phyloP scores from a whole-genome alignment of 2,888 invertebrate species.

The Endotricha flammealis region DNA sequence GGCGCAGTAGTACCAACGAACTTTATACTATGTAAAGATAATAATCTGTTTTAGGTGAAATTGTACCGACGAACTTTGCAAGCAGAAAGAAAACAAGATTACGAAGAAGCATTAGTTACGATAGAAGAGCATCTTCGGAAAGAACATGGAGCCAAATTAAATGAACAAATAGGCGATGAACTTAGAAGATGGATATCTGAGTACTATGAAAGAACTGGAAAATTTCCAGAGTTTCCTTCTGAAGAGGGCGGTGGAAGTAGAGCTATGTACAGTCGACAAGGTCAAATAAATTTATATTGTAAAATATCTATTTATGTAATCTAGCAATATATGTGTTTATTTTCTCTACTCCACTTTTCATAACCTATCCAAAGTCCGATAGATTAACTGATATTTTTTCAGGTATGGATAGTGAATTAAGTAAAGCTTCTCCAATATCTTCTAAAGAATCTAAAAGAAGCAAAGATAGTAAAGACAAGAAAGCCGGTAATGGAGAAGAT shows the following conservation, averaged over 20 bases:
- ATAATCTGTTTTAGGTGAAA: conserved; percentile 50
- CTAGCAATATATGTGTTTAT: too few relatives aligned
- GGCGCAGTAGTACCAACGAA: too few relatives aligned
- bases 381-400: too few relatives aligned
- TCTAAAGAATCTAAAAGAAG: conserved; percentile 89
- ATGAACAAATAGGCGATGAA: conserved; percentile 92
- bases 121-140: conserved; percentile 81
- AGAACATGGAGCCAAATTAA: conserved; percentile 86
- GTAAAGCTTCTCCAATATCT: conserved; percentile 86
- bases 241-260: conserved; percentile 94
- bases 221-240: conserved; percentile 94
- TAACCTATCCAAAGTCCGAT: too few relatives aligned
- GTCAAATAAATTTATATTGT: conserved; percentile 45
- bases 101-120: conserved; percentile 81
- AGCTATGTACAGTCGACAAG: conserved; percentile 88
- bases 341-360: too few relatives aligned
- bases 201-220: conserved; percentile 88
- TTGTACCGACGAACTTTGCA: conserved; percentile 82
- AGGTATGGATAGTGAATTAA: conserved; percentile 88
- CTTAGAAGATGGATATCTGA: conserved; percentile 92
- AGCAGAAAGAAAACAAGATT: conserved; percentile 81
- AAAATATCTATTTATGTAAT: too few relatives aligned
- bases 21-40: too few relatives aligned
- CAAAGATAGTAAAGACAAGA: conserved; percentile 84
- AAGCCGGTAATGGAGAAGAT: conserved; percentile 68